Evolutionary conservation across 2,797 vertebrate genomes (phyloP).

Genomic region (Mormyrops boulengeri): DNA sequence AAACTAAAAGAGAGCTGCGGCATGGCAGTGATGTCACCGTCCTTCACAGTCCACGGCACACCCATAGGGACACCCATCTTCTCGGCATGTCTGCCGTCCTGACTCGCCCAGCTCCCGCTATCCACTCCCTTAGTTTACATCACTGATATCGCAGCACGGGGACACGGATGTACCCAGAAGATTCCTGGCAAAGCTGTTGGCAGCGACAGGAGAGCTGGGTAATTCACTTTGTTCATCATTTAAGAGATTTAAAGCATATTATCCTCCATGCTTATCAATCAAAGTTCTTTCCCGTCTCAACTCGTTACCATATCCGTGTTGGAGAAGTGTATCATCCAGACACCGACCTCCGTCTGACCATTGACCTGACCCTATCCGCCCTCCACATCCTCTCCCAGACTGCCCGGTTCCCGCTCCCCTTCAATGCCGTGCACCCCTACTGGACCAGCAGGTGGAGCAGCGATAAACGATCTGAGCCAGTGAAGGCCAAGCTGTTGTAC

Average conservation of each 20-base stretch:
- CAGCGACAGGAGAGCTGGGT: not conserved
- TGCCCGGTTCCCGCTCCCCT: not conserved
- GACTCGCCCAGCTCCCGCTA: not conserved
- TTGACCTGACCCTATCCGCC: not conserved
- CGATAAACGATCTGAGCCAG: not conserved
- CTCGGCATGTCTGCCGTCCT: not conserved
- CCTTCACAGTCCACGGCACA: not conserved
- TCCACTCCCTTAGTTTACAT: not conserved
- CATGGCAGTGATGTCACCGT: not conserved
- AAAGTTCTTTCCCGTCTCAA: not conserved
- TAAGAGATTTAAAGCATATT: conserved; percentile 5
- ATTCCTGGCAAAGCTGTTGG: not conserved
- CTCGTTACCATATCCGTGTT: not conserved
- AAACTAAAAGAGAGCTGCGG: not conserved
- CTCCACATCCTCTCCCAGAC: not conserved
- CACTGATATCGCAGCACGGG: not conserved
- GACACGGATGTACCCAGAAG: not conserved
- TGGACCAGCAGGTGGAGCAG: not conserved
- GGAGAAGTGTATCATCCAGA: not conserved
- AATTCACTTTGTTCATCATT: not conserved
- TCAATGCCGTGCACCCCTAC: not conserved
- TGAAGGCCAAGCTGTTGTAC: not conserved
- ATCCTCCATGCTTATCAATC: not conserved
- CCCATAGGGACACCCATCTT: not conserved
- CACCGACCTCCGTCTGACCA: not conserved